phyloP scores from a whole-genome alignment of 1,140 invertebrate species.

The Pseudomyrmex cubaensis region DNA sequence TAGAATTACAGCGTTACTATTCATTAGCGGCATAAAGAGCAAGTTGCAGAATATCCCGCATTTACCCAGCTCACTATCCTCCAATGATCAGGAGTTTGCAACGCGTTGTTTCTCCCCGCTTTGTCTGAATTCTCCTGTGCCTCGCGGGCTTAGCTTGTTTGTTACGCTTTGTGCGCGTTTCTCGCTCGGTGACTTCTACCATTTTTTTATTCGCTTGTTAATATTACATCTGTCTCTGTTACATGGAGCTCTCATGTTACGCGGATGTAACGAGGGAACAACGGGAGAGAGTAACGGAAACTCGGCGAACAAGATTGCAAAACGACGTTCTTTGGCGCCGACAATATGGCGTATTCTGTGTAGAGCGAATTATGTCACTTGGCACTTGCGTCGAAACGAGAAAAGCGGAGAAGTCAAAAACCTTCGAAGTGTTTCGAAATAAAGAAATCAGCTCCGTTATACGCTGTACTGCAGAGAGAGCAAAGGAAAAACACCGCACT shows the following conservation, averaged over 20 bases:
- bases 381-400: no score
- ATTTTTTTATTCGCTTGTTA: conserved; percentile 50
- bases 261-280: conserved; percentile 6
- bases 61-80: conserved; percentile 45
- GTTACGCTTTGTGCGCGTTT: conserved; percentile 42
- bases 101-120: conserved; percentile 18
- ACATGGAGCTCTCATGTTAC: conserved; percentile 15
- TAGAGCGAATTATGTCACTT: no score
- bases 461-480: no score
- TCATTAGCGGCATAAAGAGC: conserved; percentile 51
- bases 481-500: no score
- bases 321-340: background rate
- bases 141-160: conserved; percentile 48
- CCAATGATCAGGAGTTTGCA: conserved; percentile 54
- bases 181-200: conserved; percentile 28
- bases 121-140: conserved; percentile 28
- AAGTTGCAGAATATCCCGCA: conserved; percentile 38
- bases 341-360: no score
- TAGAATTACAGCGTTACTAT: conserved; percentile 53
- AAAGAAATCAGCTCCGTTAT: no score
- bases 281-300: background rate
- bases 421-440: no score
- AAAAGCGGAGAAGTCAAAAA: no score
- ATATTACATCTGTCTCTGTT: conserved; percentile 47
- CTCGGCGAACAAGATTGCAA: background rate